phyloP scores from a whole-genome alignment of 1,140 invertebrate genomes.

The Nautilus pompilius region DNA sequence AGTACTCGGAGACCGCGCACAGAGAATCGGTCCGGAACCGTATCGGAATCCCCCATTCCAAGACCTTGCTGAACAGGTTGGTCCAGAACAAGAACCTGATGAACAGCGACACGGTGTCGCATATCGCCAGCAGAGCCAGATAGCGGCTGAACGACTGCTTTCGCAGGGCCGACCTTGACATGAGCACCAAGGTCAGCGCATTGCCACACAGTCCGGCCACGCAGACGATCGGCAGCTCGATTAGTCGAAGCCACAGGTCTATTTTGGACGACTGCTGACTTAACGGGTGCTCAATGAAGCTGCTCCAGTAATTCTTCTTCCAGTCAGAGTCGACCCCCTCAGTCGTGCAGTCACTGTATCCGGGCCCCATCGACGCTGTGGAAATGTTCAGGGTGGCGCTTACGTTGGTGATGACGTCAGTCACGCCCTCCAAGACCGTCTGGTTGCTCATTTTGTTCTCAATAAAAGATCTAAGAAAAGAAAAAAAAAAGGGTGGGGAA shows the following conservation, averaged over 20 bases:
- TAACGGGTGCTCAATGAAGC: slow-evolving; percentile 11
- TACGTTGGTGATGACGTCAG: no score
- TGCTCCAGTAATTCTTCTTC: slow-evolving; percentile 11
- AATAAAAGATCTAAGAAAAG: no score
- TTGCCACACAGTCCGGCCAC: slow-evolving; percentile 11
- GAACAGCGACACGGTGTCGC: slow-evolving; percentile 10
- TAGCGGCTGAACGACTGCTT: slow-evolving; percentile 13
- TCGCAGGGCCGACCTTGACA: slow-evolving; percentile 7
- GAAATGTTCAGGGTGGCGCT: no score
- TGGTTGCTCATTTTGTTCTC: no score
- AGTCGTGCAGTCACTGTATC: no score
- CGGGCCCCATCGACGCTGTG: no score
- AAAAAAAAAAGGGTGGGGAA: no score
- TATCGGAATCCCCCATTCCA: background rate
- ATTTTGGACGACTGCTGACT: slow-evolving; percentile 5
- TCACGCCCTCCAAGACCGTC: no score
- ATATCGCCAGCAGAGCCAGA: slow-evolving; percentile 4
- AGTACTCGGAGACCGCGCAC: slow-evolving; percentile 11
- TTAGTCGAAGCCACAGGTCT: slow-evolving; percentile 6
- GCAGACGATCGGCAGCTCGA: slow-evolving; percentile 3
- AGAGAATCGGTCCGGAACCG: background rate
- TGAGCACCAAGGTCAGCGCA: slow-evolving; percentile 3
- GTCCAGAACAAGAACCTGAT: slow-evolving; percentile 15
- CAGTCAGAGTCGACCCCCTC: no score
- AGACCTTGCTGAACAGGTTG: slow-evolving; percentile 2